Conservation (phyloP, 2,797 vertebrate genomes). For the Mormyrus hasselquistii region DNA sequence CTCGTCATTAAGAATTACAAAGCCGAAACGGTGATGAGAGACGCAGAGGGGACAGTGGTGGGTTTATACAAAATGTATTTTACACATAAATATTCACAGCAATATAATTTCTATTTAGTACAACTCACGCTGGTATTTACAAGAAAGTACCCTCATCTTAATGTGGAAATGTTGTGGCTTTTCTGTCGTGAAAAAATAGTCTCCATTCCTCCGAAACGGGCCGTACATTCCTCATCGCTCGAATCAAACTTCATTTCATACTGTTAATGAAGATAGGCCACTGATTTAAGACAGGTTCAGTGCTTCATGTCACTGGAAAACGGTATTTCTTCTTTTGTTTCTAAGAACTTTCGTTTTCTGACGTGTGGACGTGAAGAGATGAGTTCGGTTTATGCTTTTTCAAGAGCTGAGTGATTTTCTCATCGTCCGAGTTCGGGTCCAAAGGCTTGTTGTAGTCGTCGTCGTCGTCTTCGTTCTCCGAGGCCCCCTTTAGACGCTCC, state of each 20-base stretch:
- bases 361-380: conserved; percentile 71
- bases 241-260: conserved; percentile 63
- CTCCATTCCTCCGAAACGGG: conserved; percentile 30
- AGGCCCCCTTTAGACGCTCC: conserved; percentile 81
- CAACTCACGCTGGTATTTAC: conserved; percentile 83
- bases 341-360: conserved; percentile 80
- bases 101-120: conserved; percentile 67
- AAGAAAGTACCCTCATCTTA: conserved; percentile 56
- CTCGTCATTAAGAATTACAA: conserved; percentile 29
- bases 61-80: conserved; percentile 66
- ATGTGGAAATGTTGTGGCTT: conserved; percentile 34
- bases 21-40: conserved; percentile 29
- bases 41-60: conserved; percentile 27
- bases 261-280: conserved; percentile 52
- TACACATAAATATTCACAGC: conserved; percentile 87
- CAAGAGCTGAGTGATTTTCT: conserved; percentile 89
- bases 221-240: conserved; percentile 35
- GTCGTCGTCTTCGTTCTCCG: conserved; percentile 89
- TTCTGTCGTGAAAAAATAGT: conserved; percentile 35
- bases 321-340: conserved; percentile 21
- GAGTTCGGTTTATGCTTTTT: conserved; percentile 86
- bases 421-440: conserved; percentile 94
- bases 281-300: conserved; percentile 31
- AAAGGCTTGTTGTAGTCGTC: conserved; percentile 94
- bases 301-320: conserved; percentile 19